Evolutionary conservation across 2,888 invertebrate species (phyloP).

Genomic region (Ophion ventricosus): DNA sequence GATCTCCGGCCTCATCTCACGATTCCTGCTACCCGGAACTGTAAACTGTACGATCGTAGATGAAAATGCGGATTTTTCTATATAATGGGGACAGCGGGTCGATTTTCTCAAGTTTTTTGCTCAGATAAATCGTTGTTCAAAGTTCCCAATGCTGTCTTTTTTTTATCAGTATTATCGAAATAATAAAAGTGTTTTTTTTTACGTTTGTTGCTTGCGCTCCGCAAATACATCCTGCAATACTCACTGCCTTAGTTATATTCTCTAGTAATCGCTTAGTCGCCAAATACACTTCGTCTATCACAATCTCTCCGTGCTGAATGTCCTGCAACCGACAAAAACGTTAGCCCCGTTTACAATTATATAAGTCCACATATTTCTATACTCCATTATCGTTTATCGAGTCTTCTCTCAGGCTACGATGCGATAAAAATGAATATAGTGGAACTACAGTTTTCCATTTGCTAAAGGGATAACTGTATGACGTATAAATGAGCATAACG

Average conservation of each 20-base stretch:
- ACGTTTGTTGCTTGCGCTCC: not conserved
- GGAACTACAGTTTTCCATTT: too few relatives aligned
- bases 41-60: conserved; percentile 84
- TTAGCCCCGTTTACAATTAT: not conserved
- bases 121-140: not conserved
- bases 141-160: not conserved
- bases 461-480: too few relatives aligned
- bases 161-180: not conserved
- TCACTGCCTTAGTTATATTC: conserved; percentile 85
- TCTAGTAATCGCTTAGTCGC: conserved; percentile 85
- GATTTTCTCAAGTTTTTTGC: not conserved
- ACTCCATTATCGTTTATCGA: not conserved
- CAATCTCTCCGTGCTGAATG: conserved; percentile 86
- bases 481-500: too few relatives aligned
- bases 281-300: conserved; percentile 86
- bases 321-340: conserved; percentile 80
- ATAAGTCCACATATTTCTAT: not conserved
- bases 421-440: not conserved
- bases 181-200: not conserved
- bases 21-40: conserved; percentile 86
- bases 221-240: conserved; percentile 65
- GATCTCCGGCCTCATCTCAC: conserved; percentile 87
- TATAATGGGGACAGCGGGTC: conserved; percentile 2
- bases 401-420: not conserved
- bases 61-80: conserved; percentile 13